Evolutionary conservation across 2,797 vertebrate genomes (phyloP), one percentile per base, ranked within the genome.

Genomic region (Botia almorhae): DNA sequence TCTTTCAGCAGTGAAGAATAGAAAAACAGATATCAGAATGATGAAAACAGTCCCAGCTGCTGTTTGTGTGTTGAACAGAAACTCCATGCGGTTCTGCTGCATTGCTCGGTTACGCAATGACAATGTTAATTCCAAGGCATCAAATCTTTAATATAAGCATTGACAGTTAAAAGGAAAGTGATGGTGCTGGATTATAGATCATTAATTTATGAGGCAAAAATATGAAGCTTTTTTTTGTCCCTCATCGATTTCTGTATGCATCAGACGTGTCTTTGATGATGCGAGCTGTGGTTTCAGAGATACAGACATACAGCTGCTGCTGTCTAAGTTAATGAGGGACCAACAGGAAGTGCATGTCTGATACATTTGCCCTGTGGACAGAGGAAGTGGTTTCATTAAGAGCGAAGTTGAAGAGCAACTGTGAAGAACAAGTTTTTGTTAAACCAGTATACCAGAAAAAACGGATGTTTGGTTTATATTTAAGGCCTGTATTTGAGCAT

Each of bases 401-500:
- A 46, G 81, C 23, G 36, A 78, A 69, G 67, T 64, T 69, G 53
- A 51, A 76, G 51, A 80, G 48, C 39, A 76, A 85, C 80, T 29
- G 46, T 74, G 69, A 87, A 72, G 80, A 87, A 85, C 89, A 87
- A 46, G 43, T 46, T 82, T 76, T 69, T 85, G 68, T 14, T 12
- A 43, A 26, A 43, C 17, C 7, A 1, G 17, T 7, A 23, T 16
- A 26, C 8, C 14, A 26, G 64, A 69, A 68, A n/a, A 76, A 21
- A 13, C 48, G 51, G 46, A 55, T 23, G 53, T 46, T 29, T 61
- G 26, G 17, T 5, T 53, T 76, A 23, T 53, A 14, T 26, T 21
- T 64, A 17, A 64, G 51, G 51, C 17, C 17, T 16, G 2, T 36
- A n/a, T 3, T 17, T 64, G 16, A 64, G 16, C 61, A 36, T 36